Conservation (phyloP, 1,140 invertebrate genomes). For the Nasonia giraulti region DNA sequence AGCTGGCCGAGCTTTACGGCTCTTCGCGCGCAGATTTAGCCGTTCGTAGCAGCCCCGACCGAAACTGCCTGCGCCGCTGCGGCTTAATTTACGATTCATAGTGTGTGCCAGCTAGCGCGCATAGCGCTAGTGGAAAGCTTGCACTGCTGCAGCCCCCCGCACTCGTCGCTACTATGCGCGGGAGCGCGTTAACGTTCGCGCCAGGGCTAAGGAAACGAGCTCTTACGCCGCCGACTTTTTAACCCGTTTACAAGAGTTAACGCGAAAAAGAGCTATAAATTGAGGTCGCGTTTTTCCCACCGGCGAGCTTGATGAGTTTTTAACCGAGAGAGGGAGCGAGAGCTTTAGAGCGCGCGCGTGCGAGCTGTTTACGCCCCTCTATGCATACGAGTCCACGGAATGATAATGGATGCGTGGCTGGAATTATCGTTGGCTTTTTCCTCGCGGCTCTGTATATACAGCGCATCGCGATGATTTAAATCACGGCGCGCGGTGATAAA, state of each 20-base stretch:
- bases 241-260: slow-evolving; percentile 26
- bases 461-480: neutral
- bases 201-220: slow-evolving; percentile 29
- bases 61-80: slow-evolving; percentile 18
- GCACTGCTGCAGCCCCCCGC: neutral
- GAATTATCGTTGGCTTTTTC: too few species aligned
- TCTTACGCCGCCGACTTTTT: neutral
- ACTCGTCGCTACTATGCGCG: neutral
- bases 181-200: neutral
- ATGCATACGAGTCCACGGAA: neutral
- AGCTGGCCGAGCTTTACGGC: slow-evolving; percentile 50
- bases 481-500: neutral
- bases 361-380: neutral
- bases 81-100: slow-evolving; percentile 62
- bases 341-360: neutral
- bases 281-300: neutral
- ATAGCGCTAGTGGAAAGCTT: neutral
- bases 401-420: neutral
- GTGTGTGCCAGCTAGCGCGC: neutral
- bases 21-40: slow-evolving; percentile 62
- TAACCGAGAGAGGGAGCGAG: neutral
- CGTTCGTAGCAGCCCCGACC: neutral
- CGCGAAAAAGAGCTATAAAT: slow-evolving; percentile 10
- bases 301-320: slow-evolving; percentile 18
- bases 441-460: too few species aligned